Conservation (phyloP, 2,113 vertebrate genomes). For the Pomatostomus ruficeps region DNA sequence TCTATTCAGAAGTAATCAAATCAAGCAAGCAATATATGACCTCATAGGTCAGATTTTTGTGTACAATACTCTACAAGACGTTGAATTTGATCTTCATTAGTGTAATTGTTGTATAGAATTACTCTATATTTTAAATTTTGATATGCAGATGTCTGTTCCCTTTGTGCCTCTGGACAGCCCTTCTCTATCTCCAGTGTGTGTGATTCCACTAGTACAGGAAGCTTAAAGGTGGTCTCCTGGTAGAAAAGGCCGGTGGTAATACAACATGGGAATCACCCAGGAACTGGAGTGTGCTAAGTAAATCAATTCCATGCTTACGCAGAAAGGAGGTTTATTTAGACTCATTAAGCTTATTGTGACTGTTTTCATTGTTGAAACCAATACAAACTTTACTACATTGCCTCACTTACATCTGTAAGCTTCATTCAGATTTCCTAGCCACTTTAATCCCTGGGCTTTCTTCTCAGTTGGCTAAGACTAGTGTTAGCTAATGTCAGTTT, state of each 20-base stretch:
- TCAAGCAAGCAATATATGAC: not conserved
- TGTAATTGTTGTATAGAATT: not conserved
- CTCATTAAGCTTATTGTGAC: not conserved
- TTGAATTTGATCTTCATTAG: not conserved
- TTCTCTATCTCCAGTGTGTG: not conserved
- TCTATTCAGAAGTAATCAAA: not conserved
- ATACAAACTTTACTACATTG: not conserved
- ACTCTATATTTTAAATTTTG: not conserved
- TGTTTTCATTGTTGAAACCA: not conserved
- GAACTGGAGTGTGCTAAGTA: not conserved
- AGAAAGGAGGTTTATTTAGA: not conserved
- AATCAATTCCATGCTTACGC: not conserved
- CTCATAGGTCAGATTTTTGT: not conserved
- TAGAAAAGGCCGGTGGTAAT: not conserved
- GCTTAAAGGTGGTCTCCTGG: not conserved
- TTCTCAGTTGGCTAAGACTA: not conserved
- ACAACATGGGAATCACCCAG: not conserved
- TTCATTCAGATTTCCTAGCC: not conserved
- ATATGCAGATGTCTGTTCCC: not conserved
- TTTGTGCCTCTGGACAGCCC: not conserved
- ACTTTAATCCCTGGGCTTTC: not conserved
- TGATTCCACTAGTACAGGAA: not conserved
- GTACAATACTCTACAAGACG: accelerated
- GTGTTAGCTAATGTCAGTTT: not conserved
- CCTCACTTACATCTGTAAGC: not conserved